Conservation (phyloP, 1,140 invertebrate genomes). For the fruit fly (Drosophila melanogaster) region DNA sequence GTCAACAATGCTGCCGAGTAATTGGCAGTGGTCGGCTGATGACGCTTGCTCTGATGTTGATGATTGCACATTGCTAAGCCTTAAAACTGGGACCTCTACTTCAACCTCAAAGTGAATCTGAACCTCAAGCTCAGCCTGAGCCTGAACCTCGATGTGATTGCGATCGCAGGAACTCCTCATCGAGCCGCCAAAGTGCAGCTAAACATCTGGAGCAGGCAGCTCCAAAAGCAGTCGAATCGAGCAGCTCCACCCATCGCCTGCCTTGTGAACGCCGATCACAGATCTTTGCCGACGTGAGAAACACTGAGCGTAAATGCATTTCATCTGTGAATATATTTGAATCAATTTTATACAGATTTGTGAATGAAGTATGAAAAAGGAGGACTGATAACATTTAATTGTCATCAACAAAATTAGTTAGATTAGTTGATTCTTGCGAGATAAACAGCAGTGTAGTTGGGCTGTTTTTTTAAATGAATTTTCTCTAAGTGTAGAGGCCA, state of each 20-base stretch:
- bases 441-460: too few relatives aligned
- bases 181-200: slow-evolving; percentile 70
- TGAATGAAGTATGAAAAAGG: neutral
- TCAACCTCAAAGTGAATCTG: neutral
- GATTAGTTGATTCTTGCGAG: neutral
- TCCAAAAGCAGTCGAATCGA: slow-evolving; percentile 17
- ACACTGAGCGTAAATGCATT: slow-evolving; percentile 16
- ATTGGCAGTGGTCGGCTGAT: slow-evolving; percentile 70
- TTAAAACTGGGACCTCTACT: neutral
- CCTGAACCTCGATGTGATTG: slow-evolving; percentile 54
- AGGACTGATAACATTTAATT: too few relatives aligned
- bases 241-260: slow-evolving; percentile 55
- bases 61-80: slow-evolving; percentile 59
- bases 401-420: too few relatives aligned
- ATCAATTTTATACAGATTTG: neutral
- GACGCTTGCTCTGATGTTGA: slow-evolving; percentile 70
- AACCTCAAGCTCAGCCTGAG: neutral
- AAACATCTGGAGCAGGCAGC: slow-evolving; percentile 78
- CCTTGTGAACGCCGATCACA: slow-evolving; percentile 50
- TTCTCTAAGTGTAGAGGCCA: slow-evolving; percentile 4
- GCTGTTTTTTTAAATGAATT: too few relatives aligned
- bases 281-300: slow-evolving; percentile 70
- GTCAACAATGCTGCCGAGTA: slow-evolving; percentile 77
- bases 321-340: neutral
- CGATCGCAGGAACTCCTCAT: slow-evolving; percentile 46